Conservation (phyloP, 1,140 invertebrate genomes). For the Luehdorfia chinensis region DNA sequence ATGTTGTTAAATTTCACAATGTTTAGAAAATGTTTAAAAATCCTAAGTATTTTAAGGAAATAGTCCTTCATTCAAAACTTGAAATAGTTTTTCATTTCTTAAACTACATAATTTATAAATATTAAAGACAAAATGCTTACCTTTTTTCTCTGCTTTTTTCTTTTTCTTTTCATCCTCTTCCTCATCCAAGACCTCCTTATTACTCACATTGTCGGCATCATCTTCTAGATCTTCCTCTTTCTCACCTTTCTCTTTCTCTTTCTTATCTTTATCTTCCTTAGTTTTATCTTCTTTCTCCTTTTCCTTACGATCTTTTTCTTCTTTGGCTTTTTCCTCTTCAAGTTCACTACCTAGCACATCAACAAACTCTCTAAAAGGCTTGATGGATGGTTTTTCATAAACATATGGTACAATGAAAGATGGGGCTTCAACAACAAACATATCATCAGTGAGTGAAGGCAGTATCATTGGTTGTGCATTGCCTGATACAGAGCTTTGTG, state of each 20-base stretch:
- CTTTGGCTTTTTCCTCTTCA: conserved; percentile 72
- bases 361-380: conserved; percentile 87
- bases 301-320: conserved; percentile 59
- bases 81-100: too few relatives aligned
- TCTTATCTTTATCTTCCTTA: conserved; percentile 42
- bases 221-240: conserved; percentile 49
- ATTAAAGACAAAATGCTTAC: conserved; percentile 36
- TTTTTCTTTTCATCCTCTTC: conserved; percentile 44
- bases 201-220: too few relatives aligned
- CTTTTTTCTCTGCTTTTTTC: conserved; percentile 61
- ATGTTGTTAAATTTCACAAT: too few relatives aligned
- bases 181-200: conserved; percentile 42
- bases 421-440: conserved; percentile 93
- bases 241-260: conserved; percentile 51
- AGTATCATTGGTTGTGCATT: conserved; percentile 78
- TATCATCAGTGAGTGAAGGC: conserved; percentile 90
- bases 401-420: conserved; percentile 95
- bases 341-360: conserved; percentile 82
- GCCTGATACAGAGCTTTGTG: conserved; percentile 40
- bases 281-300: conserved; percentile 49
- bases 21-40: too few relatives aligned
- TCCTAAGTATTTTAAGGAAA: too few relatives aligned
- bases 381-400: conserved; percentile 91
- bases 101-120: too few relatives aligned
- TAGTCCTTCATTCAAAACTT: too few relatives aligned